Base-by-base conservation (phyloP, 2,113 vertebrate species). In the Paramormyrops kingsleyae region DNA sequence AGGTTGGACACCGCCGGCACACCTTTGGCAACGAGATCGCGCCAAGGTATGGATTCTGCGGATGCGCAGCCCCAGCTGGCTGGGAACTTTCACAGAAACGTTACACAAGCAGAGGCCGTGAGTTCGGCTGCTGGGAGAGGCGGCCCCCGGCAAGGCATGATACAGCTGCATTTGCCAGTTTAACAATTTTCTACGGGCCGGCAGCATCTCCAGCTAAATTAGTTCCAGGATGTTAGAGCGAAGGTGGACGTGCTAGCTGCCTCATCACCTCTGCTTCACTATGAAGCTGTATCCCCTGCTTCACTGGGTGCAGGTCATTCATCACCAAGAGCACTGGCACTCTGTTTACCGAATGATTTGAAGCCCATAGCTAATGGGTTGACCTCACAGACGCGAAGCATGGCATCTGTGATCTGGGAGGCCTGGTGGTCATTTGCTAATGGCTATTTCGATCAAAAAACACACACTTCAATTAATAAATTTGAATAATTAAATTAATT, bases 201-300 rank as follows among this genome's bases (percentile, higher is more conserved):
- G 31, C 53, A 17, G 56, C 77, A 90, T 88, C 83, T 91, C 88
- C 87, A 84, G 80, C 53, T 59, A 66, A 42, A 91, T 92, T 91
- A 74, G 87, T 91, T 91, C 74, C 89, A 89, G 90, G 80, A 52
- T 50, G 62, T 90, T 90, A 91, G 88, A 90, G 50, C 59, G 2
- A 84, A 87, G 5, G 52, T 49, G 3, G 21, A 27, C 52, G 85
- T 35, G 53, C 21, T 89, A 56, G 88, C 53, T 49, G 89, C 70
- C 53, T 87, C 85, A 53, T 87, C 84, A 66, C 44, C 59, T 66
- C 83, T 17, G 19, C 27, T n/a, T 80, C 19, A 74, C 19, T 44
- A 59, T 59, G 19, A 83, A 59, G 52, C 59, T 44, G 44, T 42
- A 47, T 56, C 35, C 13, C 31, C n/a, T 53, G n/a, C 49, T 39